phyloP scores from a whole-genome alignment of 2,888 invertebrate species.

The Creontiades dilutus region DNA sequence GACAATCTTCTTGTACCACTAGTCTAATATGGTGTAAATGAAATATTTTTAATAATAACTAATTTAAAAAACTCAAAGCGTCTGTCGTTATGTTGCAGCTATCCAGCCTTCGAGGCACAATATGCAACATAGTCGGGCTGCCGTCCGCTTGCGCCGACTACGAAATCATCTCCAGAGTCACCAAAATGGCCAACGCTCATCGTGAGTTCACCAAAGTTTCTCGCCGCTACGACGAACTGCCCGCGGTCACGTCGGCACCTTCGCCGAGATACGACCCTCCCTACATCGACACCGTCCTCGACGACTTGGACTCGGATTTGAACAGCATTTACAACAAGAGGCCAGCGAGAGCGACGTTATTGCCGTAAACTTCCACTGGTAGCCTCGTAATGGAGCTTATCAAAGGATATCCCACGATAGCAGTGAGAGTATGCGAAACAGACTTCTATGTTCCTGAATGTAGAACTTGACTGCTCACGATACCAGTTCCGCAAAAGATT shows the following conservation, averaged over 20 bases:
- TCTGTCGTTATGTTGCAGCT: constrained; percentile 78
- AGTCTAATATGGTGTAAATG: too few species aligned
- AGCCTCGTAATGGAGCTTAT: too few species aligned
- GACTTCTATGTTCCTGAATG: too few species aligned
- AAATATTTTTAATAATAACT: too few species aligned
- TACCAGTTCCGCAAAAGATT: too few species aligned
- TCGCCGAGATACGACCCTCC: constrained; percentile 67
- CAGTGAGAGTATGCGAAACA: too few species aligned
- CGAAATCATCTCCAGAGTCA: constrained; percentile 87
- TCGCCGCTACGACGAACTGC: constrained; percentile 68
- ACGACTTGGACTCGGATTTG: constrained; percentile 81
- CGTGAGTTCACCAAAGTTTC: constrained; percentile 88
- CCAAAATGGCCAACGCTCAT: constrained; percentile 91
- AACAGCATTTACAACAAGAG: constrained; percentile 84
- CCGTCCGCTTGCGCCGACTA: constrained; percentile 87
- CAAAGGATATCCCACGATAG: too few species aligned
- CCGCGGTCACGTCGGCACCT: constrained; percentile 53
- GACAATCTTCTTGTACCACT: too few species aligned
- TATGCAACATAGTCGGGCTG: constrained; percentile 87
- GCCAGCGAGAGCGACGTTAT: constrained; percentile 77
- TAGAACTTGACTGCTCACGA: too few species aligned
- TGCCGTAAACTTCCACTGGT: neutral
- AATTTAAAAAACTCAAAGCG: too few species aligned
- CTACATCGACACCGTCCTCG: constrained; percentile 84
- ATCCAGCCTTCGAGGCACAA: constrained; percentile 87